Base-by-base conservation (phyloP, 1,140 invertebrate genomes). In the Dryas iulia region DNA sequence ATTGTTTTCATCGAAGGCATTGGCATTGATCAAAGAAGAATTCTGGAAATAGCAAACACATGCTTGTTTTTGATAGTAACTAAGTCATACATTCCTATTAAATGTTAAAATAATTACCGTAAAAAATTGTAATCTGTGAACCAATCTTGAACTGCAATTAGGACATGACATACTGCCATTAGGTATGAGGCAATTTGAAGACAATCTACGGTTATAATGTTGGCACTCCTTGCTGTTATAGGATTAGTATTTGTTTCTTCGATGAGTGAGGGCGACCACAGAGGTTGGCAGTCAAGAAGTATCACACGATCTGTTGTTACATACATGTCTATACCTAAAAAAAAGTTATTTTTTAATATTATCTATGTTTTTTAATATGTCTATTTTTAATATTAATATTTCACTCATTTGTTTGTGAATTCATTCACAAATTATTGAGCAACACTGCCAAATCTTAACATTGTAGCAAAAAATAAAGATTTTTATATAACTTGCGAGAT, bases 101-200 rank as follows among this genome's bases (percentile, higher is more conserved):
- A 39, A n/a, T 14, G 1, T 39, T 8, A 21, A 47, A 18, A 10
- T 2, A 3, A 21, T 47, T 47, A 92, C 91, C 90, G 92, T 64
- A 94, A 66, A 73, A 94, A 93, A 71, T 93, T 93, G 63, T 94
- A 94, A 91, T 98, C 97, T 18, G 96, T 93, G 82, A 97, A 97
- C 95, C 95, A 97, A 83, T 98, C 97, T 81, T 98, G 95, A 0
- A 97, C 95, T 56, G 97, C 93, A 62, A 98, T 93, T 3, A 98
- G 93, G 0, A 98, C 94, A 88, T 98, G 97, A 82, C 97, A 98
- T n/a, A 98, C 95, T 11, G 96, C 95, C 87, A 98, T 94, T 24
- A 98, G 84, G 84, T 97, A 97, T 7, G 97, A 95, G 23, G 96
- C 93, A 57, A 97, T 93, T 82, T 98, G 97, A 18, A 98, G 86